A percentile compares a stretch with the other conserved stretches of the same genome.
phyloP scores from a whole-genome alignment of 2,888 invertebrate species.

The Netelia melanura region DNA sequence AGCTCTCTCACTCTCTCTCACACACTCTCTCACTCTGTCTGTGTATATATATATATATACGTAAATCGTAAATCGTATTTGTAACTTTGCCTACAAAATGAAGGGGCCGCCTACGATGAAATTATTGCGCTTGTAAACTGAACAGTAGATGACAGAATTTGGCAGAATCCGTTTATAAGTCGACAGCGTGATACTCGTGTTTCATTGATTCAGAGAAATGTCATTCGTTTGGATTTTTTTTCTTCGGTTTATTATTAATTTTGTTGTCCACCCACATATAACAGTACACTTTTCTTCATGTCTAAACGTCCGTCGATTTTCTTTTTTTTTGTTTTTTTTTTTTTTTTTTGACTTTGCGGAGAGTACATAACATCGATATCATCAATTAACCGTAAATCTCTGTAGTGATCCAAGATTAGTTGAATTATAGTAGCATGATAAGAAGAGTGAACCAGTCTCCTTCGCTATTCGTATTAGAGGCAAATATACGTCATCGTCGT shows the following conservation, averaged over 20 bases:
- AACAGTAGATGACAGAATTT: conserved; percentile 27
- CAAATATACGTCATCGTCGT: conserved; percentile 40
- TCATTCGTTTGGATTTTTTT: conserved; percentile 47
- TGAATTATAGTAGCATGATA: conserved; percentile 57
- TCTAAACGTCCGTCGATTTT: conserved; percentile 59
- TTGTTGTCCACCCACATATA: conserved; percentile 53
- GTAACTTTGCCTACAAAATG: conserved; percentile 79
- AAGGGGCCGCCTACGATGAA: conserved; percentile 81
- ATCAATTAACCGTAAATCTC: conserved; percentile 65
- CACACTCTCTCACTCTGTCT: neutral
- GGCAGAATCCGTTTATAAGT: neutral
- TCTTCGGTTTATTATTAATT: conserved; percentile 38
- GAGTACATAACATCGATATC: conserved; percentile 64
- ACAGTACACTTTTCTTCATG: conserved; percentile 51
- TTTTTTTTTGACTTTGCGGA: conserved; percentile 50
- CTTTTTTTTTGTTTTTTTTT: neutral
- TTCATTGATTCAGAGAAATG: conserved; percentile 35
- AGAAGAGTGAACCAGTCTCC: conserved; percentile 56
- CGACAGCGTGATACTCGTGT: conserved; percentile 15
- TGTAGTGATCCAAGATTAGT: conserved; percentile 51
- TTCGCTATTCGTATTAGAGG: conserved; percentile 37
- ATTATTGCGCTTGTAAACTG: conserved; percentile 65
- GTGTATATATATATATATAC: conserved; percentile 66
- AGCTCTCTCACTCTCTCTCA: conserved; percentile 48
- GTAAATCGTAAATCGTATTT: conserved; percentile 78